phyloP scores from a whole-genome alignment of 2,113 vertebrate species.

The Propithecus coquereli region DNA sequence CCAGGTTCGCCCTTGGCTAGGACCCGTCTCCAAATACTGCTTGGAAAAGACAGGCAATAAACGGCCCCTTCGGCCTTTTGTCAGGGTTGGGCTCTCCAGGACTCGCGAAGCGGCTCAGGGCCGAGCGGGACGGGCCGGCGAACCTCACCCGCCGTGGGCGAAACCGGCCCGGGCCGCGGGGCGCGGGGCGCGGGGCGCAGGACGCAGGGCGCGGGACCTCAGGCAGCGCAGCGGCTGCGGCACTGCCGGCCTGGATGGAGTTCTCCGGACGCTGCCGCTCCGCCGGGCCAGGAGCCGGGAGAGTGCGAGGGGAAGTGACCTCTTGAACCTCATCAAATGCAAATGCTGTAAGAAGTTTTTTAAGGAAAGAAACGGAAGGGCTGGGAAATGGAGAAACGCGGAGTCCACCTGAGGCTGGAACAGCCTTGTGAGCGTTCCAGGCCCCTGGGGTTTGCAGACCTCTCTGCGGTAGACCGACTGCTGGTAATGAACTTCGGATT shows the following conservation, averaged over 20 bases:
- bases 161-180: background rate
- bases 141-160: no score
- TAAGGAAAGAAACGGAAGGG: slow-evolving; percentile 1
- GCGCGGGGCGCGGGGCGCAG: background rate
- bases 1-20: accelerated
- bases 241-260: accelerated
- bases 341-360: background rate
- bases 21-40: background rate
- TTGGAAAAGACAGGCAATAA: background rate
- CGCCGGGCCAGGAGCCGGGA: accelerated
- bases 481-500: background rate
- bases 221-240: background rate
- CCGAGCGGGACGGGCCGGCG: background rate
- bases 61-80: background rate
- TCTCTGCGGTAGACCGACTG: background rate
- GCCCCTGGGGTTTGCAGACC: background rate
- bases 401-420: slow-evolving; percentile 31
- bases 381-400: background rate
- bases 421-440: background rate
- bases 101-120: background rate
- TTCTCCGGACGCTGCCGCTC: background rate
- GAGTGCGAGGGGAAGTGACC: background rate
- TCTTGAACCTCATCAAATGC: slow-evolving; percentile 44
- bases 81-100: background rate
- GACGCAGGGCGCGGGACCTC: background rate